These are phyloP conservation scores for Tadarida brasiliensis DNA, from an alignment of 2,797 vertebrate species.

Conservation along the genomic window DNA sequence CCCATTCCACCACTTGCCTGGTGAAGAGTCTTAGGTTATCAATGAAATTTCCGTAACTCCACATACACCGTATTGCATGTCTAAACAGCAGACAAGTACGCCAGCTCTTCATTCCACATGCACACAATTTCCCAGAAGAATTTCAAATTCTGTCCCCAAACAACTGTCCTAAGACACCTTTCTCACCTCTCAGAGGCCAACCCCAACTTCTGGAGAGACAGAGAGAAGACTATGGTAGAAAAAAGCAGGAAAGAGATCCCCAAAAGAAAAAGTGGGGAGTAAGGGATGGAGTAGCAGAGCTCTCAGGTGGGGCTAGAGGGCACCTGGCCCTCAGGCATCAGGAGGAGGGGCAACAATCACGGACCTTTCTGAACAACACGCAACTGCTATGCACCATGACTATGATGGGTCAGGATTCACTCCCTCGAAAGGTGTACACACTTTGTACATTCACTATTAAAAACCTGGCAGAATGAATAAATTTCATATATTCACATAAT, in stretches of 20 bases:
- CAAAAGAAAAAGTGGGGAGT: background rate
- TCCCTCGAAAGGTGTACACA: accelerated
- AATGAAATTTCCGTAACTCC: constrained; percentile 92
- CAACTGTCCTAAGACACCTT: background rate
- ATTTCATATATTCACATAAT: background rate
- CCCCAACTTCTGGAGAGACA: background rate
- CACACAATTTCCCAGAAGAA: background rate
- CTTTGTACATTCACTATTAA: background rate
- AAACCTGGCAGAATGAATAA: background rate
- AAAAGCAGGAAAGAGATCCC: background rate
- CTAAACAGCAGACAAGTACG: background rate
- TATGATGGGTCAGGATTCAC: accelerated
- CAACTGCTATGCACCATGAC: constrained; percentile 91
- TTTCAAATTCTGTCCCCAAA: background rate
- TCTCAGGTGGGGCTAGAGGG: no score
- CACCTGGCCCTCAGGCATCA: background rate
- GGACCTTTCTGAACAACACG: constrained; percentile 91
- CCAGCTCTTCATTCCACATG: background rate
- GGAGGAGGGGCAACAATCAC: constrained; percentile 10
- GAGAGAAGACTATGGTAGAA: background rate
- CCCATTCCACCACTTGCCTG: constrained; percentile 95
- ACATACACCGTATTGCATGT: background rate
- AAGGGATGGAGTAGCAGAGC: no score
- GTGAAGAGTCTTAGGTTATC: constrained; percentile 94
- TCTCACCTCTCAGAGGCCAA: background rate